phyloP scores from a whole-genome alignment of 2,113 vertebrate genomes.

The Indicator maculatus region DNA sequence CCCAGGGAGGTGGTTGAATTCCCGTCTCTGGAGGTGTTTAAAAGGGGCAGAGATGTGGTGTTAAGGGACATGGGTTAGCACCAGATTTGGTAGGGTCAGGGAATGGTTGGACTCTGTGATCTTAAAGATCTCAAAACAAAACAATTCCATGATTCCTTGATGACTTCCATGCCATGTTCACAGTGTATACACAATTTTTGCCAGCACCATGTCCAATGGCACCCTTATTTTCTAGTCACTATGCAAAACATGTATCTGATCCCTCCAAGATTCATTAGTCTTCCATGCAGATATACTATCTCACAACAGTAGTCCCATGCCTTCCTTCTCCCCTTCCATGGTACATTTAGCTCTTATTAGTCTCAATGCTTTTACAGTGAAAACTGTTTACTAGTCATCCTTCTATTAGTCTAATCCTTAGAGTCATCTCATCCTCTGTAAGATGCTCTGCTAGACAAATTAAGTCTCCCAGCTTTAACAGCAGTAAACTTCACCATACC shows the following conservation, averaged over 20 bases:
- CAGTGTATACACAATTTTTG: neutral
- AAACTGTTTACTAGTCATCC: neutral
- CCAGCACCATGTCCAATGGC: neutral
- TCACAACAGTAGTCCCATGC: neutral
- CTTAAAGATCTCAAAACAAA: no score
- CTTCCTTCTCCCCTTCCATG: neutral
- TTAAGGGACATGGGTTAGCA: no score
- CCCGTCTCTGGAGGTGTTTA: no score
- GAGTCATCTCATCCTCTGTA: neutral
- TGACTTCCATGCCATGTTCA: rapidly evolving
- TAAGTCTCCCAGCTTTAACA: neutral
- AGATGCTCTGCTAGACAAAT: neutral
- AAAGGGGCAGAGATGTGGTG: no score
- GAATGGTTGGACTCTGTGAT: no score
- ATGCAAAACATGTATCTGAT: neutral
- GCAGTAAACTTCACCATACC: neutral
- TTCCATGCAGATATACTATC: rapidly evolving
- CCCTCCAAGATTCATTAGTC: neutral
- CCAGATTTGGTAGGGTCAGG: no score
- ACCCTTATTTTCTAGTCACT: neutral
- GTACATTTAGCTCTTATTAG: neutral
- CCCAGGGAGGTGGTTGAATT: no score
- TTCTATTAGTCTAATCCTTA: neutral
- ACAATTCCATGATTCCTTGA: no score
- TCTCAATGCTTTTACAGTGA: neutral